A percentile compares a stretch with the other conserved stretches of the same genome.
Conservation (phyloP, 2,888 invertebrate species). For the Melipona beecheii region DNA sequence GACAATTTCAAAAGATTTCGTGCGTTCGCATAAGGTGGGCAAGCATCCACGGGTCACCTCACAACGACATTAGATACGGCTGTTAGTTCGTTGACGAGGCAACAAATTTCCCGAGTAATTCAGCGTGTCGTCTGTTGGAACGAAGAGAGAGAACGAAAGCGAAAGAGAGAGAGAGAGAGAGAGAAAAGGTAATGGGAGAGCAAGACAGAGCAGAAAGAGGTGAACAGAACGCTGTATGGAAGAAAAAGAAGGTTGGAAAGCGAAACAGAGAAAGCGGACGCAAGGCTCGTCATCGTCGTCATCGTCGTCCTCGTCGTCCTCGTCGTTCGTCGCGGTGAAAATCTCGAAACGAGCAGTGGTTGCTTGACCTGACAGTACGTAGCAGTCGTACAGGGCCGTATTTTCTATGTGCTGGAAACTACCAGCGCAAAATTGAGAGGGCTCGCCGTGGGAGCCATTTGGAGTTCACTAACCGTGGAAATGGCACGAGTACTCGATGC, state of each 20-base stretch:
- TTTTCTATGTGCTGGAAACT: constrained; percentile 57
- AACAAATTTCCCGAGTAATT: constrained; percentile 59
- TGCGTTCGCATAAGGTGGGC: constrained; percentile 21
- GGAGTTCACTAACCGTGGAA: constrained; percentile 71
- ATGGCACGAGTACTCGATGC: constrained; percentile 53
- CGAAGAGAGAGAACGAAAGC: not conserved
- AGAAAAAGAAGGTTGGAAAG: constrained; percentile 6
- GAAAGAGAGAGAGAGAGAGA: not conserved
- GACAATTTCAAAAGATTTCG: constrained; percentile 17
- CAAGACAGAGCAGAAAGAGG: constrained; percentile 9
- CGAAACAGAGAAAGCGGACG: constrained; percentile 28
- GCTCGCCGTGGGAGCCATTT: constrained; percentile 58
- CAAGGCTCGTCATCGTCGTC: constrained; percentile 39
- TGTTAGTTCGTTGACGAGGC: constrained; percentile 51
- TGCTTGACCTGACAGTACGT: constrained; percentile 52
- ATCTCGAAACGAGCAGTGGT: constrained; percentile 62
- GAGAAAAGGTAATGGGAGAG: not conserved
- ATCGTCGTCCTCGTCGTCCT: constrained; percentile 47
- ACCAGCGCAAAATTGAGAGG: constrained; percentile 61
- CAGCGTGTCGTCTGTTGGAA: constrained; percentile 16
- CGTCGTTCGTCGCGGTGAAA: constrained; percentile 60
- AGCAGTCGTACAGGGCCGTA: constrained; percentile 53
- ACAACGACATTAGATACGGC: constrained; percentile 54
- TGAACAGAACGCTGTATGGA: not conserved
- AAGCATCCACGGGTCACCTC: constrained; percentile 36